phyloP scores from a whole-genome alignment of 2,113 vertebrate genomes.

The Phalacrocorax carbo region DNA sequence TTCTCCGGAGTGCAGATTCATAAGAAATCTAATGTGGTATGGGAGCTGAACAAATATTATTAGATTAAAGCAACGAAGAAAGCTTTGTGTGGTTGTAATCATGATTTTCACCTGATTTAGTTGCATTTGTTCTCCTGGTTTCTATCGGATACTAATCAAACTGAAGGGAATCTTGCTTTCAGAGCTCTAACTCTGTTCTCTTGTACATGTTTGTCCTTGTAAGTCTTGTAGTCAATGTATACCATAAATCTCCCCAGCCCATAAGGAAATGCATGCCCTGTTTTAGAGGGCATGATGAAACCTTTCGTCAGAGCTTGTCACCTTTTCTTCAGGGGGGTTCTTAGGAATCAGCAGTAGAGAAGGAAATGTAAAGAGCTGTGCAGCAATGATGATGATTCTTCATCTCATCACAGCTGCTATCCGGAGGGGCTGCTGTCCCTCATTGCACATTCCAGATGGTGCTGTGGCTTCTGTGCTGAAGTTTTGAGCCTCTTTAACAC shows the following conservation, averaged over 20 bases:
- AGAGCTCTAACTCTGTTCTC: background rate
- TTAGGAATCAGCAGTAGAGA: background rate
- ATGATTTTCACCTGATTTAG: background rate
- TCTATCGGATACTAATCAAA: background rate
- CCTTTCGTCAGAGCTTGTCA: background rate
- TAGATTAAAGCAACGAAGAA: background rate
- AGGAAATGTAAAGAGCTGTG: background rate
- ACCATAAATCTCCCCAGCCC: background rate
- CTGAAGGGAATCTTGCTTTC: background rate
- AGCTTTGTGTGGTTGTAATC: background rate
- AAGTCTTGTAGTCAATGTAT: background rate
- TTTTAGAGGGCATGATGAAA: background rate
- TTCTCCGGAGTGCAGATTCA: background rate
- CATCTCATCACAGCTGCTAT: background rate
- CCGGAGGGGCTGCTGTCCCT: background rate
- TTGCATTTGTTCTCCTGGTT: background rate
- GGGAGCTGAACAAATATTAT: background rate
- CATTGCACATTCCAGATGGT: constrained; percentile 7
- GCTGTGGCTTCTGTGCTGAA: background rate
- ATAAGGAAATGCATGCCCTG: background rate
- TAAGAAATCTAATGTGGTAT: background rate
- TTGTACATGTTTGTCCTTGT: background rate
- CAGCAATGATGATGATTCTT: background rate
- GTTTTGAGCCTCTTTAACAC: background rate
- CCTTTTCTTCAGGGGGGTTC: background rate